phyloP scores from a whole-genome alignment of 1,140 invertebrate species.

The Goniozus legneri region DNA sequence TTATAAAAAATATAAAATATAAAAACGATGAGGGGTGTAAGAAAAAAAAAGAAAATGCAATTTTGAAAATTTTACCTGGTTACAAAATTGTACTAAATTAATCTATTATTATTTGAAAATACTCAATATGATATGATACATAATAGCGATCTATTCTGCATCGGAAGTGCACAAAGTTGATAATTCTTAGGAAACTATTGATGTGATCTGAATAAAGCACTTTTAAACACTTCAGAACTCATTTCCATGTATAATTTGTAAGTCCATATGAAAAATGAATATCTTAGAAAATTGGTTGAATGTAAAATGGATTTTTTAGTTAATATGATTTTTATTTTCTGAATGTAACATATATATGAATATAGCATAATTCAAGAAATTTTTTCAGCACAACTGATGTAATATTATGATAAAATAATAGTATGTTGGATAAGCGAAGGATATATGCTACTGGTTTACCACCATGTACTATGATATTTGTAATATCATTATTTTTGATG shows the following conservation, averaged over 20 bases:
- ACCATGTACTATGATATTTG: slow-evolving; percentile 34
- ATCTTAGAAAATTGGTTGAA: neutral
- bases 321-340: slow-evolving; percentile 5
- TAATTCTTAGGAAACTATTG: neutral
- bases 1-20: neutral
- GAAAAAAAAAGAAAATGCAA: slow-evolving; percentile 22
- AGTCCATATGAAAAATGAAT: neutral
- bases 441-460: slow-evolving; percentile 37
- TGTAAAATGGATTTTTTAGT: neutral
- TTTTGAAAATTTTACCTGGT: slow-evolving; percentile 1
- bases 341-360: slow-evolving; percentile 28
- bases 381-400: too few relatives aligned
- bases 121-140: neutral
- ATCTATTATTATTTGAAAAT: neutral
- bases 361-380: slow-evolving; percentile 31
- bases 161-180: neutral
- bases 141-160: neutral
- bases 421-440: slow-evolving; percentile 43
- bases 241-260: neutral
- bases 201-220: neutral
- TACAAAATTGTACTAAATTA: neutral
- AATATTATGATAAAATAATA: too few relatives aligned
- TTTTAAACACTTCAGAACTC: neutral
- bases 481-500: slow-evolving; percentile 30
- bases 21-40: slow-evolving; percentile 22